Base-by-base conservation (phyloP, 2,797 vertebrate species). In the Rhinichthys osculus region DNA sequence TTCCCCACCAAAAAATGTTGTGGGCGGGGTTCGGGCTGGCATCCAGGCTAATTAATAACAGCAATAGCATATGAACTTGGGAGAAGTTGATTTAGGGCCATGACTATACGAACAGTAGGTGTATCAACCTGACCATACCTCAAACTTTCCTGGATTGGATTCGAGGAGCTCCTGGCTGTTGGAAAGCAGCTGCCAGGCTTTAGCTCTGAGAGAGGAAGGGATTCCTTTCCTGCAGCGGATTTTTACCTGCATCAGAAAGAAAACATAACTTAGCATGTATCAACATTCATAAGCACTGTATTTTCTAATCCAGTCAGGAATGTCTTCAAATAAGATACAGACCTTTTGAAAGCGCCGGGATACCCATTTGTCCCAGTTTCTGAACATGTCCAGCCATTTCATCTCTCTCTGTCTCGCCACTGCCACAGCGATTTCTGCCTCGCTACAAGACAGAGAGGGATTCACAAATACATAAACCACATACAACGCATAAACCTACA, bases 331-430 rank as follows among this genome's bases (percentile, higher is more conserved):
- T 2, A 21, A 19, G 47, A 23, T 62, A n/a, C 89, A 9, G 89
- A 98, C 97, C 96, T 98, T 98, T 89, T 96, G 97, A 91, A 97
- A 98, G 87, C 96, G 96, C 78, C 97, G 95, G 40, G 94, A 94
- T 78, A 97, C 70, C 97, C 97, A 98, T 84, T 98, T 98, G 91
- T 98, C 97, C 97, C 97, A 98, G 90, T 96, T 93, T 90, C 85
- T 90, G 92, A 98, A 97, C 97, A 98, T 98, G 42, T 98, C 97
- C 52, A 98, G 90, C 97, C 97, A 98, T 83, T 98, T 98, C 89
- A 97, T 93, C 91, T 98, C 97, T 88, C 97, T 93, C 93, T 98
- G 97, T 30, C 97, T 93, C 44, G 96, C 95, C 84, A 98, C 97
- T 62, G 97, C 97, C 89, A 98, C 92, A 90, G 93, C 88, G 85